phyloP scores from a whole-genome alignment of 2,797 vertebrate genomes.

The Lacerta bilineata region DNA sequence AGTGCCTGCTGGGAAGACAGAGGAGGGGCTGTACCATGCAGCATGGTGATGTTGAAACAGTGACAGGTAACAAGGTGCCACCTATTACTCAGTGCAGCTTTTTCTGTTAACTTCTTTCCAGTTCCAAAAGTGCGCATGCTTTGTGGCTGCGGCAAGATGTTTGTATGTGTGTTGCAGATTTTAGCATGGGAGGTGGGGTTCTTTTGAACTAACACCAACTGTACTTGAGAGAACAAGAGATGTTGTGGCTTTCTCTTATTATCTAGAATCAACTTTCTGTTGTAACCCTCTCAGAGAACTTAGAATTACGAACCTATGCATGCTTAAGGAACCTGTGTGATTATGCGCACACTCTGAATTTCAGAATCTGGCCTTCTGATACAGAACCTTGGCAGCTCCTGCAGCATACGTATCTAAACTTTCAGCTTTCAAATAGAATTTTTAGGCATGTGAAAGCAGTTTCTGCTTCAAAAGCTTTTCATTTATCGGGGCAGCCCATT shows the following conservation, averaged over 20 bases:
- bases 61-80: background rate
- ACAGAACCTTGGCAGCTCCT: background rate
- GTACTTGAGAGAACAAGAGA: background rate
- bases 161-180: background rate
- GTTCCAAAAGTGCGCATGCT: fast-evolving
- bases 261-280: background rate
- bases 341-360: background rate
- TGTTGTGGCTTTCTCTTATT: background rate
- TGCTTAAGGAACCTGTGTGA: background rate
- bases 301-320: background rate
- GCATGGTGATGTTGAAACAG: background rate
- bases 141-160: background rate
- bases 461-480: background rate
- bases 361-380: background rate
- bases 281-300: background rate
- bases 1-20: background rate
- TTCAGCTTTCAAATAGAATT: slow-evolving; percentile 6
- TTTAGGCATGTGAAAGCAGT: background rate
- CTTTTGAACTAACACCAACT: background rate
- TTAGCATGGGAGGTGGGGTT: background rate
- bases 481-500: too few relatives aligned
- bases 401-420: background rate
- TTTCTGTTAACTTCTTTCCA: fast-evolving
- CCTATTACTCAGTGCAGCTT: fast-evolving
- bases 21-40: fast-evolving